These are phyloP conservation scores for Chouioia cunea DNA, from an alignment of 2,888 invertebrate genomes.

Conservation along the genomic window DNA sequence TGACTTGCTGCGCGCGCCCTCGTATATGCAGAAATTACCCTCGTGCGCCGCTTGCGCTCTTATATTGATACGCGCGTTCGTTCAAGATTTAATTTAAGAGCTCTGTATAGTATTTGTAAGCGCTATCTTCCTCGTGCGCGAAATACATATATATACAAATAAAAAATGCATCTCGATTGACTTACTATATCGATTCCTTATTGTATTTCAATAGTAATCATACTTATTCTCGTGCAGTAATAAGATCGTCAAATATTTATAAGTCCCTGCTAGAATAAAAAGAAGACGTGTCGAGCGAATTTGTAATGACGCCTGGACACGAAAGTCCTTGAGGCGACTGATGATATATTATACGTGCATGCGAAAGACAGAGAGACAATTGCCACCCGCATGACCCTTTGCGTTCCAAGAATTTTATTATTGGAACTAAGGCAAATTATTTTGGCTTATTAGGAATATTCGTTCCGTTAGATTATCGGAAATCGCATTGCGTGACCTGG, in stretches of 20 bases:
- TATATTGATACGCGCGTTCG: background rate
- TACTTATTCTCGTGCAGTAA: constrained; percentile 8
- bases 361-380: constrained; percentile 2
- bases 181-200: background rate
- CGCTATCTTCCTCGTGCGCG: too few species aligned
- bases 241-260: constrained; percentile 20
- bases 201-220: background rate
- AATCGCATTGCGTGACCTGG: constrained; percentile 43
- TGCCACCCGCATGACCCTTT: constrained; percentile 21
- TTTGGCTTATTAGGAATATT: constrained; percentile 13
- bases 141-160: too few species aligned
- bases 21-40: background rate
- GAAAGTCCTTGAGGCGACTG: constrained; percentile 11
- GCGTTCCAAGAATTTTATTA: constrained; percentile 54
- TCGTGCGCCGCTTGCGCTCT: background rate
- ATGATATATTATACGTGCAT: too few species aligned
- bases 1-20: constrained; percentile 58
- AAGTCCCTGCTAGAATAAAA: background rate
- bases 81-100: too few species aligned
- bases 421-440: constrained; percentile 29
- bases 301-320: constrained; percentile 7
- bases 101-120: background rate
- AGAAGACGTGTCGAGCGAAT: too few species aligned
- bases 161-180: too few species aligned
- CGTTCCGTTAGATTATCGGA: constrained; percentile 42